Conservation (phyloP, 1,140 invertebrate genomes). For the Neodiprion pinetum region DNA sequence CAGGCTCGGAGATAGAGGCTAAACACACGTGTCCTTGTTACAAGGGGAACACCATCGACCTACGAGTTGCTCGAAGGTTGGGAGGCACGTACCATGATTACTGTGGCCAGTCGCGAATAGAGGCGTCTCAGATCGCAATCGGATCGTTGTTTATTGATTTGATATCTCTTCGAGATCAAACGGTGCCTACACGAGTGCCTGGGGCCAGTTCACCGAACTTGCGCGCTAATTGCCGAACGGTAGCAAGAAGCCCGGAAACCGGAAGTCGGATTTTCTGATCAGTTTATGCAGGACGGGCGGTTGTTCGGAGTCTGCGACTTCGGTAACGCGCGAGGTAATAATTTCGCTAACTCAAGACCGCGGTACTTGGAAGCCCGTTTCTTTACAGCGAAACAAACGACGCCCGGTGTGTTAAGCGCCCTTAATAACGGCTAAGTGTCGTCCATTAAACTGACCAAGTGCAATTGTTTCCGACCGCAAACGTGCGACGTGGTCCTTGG, state of each 20-base stretch:
- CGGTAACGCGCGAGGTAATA: too few relatives aligned
- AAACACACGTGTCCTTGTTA: background rate
- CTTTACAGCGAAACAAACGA: background rate
- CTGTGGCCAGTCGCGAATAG: slow-evolving; percentile 46
- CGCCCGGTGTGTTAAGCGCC: background rate
- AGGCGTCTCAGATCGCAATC: slow-evolving; percentile 58
- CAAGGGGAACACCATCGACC: background rate
- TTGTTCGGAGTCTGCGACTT: too few relatives aligned
- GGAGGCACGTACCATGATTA: slow-evolving; percentile 51
- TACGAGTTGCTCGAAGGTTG: background rate
- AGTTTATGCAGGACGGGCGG: too few relatives aligned
- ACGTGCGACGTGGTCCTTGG: background rate
- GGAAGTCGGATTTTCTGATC: too few relatives aligned
- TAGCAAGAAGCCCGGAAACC: slow-evolving; percentile 28
- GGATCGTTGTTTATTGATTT: slow-evolving; percentile 60
- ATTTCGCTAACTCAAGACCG: background rate
- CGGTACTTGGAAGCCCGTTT: background rate
- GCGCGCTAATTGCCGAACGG: slow-evolving; percentile 42
- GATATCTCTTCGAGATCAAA: slow-evolving; percentile 47
- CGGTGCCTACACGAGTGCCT: slow-evolving; percentile 8
- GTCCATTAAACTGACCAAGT: background rate
- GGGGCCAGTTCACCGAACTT: background rate
- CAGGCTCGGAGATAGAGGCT: too few relatives aligned
- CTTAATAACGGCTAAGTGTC: background rate
- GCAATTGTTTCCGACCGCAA: slow-evolving; percentile 1